These are phyloP conservation scores for Orcinus orca DNA, from an alignment of 2,113 vertebrate species.

Conservation along the genomic window DNA sequence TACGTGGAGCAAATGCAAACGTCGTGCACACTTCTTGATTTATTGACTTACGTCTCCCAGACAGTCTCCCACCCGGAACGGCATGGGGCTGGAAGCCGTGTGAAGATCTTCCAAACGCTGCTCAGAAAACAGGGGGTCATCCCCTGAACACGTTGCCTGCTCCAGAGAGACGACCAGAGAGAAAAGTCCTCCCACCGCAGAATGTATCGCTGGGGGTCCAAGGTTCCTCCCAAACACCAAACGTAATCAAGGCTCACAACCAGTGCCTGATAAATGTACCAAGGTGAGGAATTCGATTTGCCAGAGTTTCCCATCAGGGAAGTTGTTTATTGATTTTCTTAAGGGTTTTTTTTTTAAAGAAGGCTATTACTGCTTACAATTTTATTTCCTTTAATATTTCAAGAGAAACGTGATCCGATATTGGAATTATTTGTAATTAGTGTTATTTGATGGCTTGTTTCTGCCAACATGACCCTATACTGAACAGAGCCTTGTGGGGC, in stretches of 20 bases:
- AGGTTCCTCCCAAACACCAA: background rate
- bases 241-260: background rate
- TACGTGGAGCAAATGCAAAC: background rate
- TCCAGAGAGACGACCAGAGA: background rate
- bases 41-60: conserved; percentile 32
- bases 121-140: background rate
- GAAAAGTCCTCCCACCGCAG: background rate
- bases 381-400: background rate
- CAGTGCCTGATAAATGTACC: background rate
- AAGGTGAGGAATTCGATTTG: background rate
- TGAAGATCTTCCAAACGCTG: conserved; percentile 2
- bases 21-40: background rate
- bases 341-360: background rate
- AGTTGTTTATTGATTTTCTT: background rate
- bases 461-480: background rate
- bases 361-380: background rate
- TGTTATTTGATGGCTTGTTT: background rate
- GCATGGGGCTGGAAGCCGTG: background rate
- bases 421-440: background rate
- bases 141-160: background rate
- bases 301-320: background rate
- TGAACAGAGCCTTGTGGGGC: no score
- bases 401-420: background rate
- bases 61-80: conserved; percentile 41
- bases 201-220: background rate